Base-by-base conservation (phyloP, 2,113 vertebrate species). In the Stigmatopora nigra region DNA sequence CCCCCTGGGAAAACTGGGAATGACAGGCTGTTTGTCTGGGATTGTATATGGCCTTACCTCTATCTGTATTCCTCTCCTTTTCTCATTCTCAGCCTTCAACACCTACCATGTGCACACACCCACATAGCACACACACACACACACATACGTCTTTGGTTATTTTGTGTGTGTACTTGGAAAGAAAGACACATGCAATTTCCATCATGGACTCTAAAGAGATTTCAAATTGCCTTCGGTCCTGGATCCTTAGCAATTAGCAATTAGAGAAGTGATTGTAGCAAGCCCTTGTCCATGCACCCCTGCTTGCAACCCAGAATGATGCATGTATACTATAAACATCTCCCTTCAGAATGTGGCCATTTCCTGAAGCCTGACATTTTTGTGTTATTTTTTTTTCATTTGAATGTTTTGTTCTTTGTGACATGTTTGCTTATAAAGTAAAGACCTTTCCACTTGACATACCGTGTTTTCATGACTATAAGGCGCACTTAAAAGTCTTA, bases 21-120 rank as follows among this genome's bases (percentile, higher is more conserved):
- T 81, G 89, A 87, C 89, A 90, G 83, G 82, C 81, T 88, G 89
- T 86, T 89, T 90, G 85, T 89, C 87, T 82, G 84, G 86, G 80
- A 88, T 89, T 84, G 77, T 88, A 81, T 83, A 83, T 74, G 60
- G 64, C 64, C 75, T 80, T 74, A 61, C 59, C 57, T 22, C 66
- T 57, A 75, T 63, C 67, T 22, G 25, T 14, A 56, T 63, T 48
- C 60, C 31, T 73, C 75, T 76, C 69, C 44, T 44, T 70, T 76
- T 74, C 77, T 78, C 80, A 73, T 68, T 76, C 76, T 64, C 64
- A 64, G 62, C 49, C 61, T 65, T 73, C 76, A 36, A 41, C 44
- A 47, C 48, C 45, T 2, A 48, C 62, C 51, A 51, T 49, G 47
- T 55, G 49, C 45, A 19, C 36, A 20, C 51, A 45, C 59, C 35